Evolutionary conservation across 1,140 invertebrate genomes (phyloP).

Genomic region (Bombyx mori): DNA sequence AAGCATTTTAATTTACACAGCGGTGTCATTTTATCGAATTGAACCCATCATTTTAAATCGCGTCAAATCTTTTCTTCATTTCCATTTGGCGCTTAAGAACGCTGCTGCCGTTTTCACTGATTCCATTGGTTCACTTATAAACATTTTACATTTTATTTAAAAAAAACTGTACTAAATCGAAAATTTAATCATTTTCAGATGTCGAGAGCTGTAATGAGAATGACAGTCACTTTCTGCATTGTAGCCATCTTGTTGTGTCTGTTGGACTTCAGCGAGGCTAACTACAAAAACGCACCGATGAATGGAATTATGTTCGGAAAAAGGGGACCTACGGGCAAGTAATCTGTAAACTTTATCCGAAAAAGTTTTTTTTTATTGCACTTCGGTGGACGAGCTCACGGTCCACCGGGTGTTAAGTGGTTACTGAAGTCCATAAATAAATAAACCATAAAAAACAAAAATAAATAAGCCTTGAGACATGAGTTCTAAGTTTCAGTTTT

Average conservation of each 20-base stretch:
- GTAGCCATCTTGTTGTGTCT: slow-evolving; percentile 44
- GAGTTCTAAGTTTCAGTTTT: no score
- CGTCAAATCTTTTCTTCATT: no score
- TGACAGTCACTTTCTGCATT: slow-evolving; percentile 31
- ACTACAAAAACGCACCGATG: slow-evolving; percentile 90
- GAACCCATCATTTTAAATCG: no score
- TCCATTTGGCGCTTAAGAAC: no score
- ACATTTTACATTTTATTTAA: slow-evolving; percentile 1
- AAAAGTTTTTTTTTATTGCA: background rate
- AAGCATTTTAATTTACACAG: no score
- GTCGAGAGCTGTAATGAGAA: slow-evolving; percentile 33
- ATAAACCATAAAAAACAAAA: no score
- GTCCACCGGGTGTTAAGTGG: no score
- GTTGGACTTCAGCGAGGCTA: slow-evolving; percentile 71
- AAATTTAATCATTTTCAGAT: slow-evolving; percentile 30
- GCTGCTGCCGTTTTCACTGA: background rate
- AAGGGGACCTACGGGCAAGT: slow-evolving; percentile 72
- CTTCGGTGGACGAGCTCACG: no score
- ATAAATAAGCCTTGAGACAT: no score
- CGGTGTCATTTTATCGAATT: no score
- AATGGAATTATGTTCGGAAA: slow-evolving; percentile 96
- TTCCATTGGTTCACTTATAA: background rate
- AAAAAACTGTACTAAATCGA: background rate
- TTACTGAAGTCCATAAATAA: background rate
- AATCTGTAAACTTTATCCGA: no score